phyloP scores from a whole-genome alignment of 1,140 invertebrate species.

The Philotrypesis tridentata region DNA sequence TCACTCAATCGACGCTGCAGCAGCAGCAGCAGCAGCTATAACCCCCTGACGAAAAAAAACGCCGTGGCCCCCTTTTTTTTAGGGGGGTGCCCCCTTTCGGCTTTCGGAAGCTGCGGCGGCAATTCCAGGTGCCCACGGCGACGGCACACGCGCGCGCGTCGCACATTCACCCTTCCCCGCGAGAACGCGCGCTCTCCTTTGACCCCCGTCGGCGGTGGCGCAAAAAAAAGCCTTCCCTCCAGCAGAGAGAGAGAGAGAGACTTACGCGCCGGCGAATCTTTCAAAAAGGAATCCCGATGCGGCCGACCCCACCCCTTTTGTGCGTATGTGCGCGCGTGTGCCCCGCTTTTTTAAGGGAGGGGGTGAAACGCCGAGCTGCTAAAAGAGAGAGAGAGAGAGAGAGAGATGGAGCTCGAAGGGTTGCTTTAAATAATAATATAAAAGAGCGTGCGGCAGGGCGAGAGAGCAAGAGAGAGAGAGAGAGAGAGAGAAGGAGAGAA shows the following conservation, averaged over 20 bases:
- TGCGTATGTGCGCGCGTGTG: constrained; percentile 11
- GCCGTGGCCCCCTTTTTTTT: not conserved
- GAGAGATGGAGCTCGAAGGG: constrained; percentile 62
- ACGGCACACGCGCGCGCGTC: too few species aligned
- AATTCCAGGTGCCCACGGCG: constrained; percentile 59
- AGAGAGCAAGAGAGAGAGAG: constrained; percentile 13
- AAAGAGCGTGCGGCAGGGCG: constrained; percentile 28
- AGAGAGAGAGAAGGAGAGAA: constrained; percentile 23
- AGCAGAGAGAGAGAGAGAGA: constrained; percentile 15
- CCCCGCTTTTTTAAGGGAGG: constrained; percentile 36
- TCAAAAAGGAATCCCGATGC: constrained; percentile 24
- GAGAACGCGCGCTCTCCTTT: constrained; percentile 56
- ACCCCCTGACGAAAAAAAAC: constrained; percentile 7
- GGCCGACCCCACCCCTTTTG: constrained; percentile 45
- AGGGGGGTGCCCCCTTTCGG: not conserved
- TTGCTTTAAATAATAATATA: constrained; percentile 73
- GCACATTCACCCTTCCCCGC: constrained; percentile 71
- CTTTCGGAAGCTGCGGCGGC: constrained; percentile 2
- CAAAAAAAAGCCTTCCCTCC: constrained; percentile 22
- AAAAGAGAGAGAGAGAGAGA: constrained; percentile 4
- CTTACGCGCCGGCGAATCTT: constrained; percentile 43
- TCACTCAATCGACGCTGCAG: not conserved
- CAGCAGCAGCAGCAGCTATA: not conserved
- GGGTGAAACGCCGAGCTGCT: not conserved
- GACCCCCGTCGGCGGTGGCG: constrained; percentile 52